A percentile compares a stretch with the other conserved stretches of the same genome.
Conservation (phyloP, 2,797 vertebrate genomes). For the Apogon talboti region DNA sequence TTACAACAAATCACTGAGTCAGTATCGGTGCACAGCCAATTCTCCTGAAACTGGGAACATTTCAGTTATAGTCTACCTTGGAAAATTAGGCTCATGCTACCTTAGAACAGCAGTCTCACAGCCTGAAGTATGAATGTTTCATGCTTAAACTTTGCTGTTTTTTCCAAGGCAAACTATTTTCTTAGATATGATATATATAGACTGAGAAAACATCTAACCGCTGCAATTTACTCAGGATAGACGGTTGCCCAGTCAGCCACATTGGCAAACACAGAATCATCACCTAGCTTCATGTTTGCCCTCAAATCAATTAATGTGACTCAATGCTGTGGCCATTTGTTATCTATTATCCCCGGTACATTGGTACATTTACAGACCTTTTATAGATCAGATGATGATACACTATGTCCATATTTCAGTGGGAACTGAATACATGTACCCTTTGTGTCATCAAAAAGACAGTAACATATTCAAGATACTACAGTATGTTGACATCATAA, state of each 20-base stretch:
- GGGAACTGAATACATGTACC: constrained; percentile 4
- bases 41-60: constrained; percentile 26
- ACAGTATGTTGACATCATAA: constrained; percentile 16
- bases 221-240: constrained; percentile 20
- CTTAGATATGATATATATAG: background rate
- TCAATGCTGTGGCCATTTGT: constrained; percentile 29
- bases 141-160: constrained; percentile 22
- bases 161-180: constrained; percentile 7
- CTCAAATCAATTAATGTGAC: constrained; percentile 43
- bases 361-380: constrained; percentile 49
- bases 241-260: constrained; percentile 53
- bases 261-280: constrained; percentile 64
- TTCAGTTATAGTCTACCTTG: constrained; percentile 23
- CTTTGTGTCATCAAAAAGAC: no score
- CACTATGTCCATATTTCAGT: constrained; percentile 3
- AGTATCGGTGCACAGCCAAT: constrained; percentile 7
- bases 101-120: constrained; percentile 35
- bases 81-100: constrained; percentile 23
- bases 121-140: constrained; percentile 24
- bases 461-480: background rate
- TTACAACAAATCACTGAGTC: constrained; percentile 29
- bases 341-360: constrained; percentile 35
- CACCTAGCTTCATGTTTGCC: constrained; percentile 57
- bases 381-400: constrained; percentile 44
- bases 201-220: background rate